Conservation (phyloP, 1,140 invertebrate genomes). For the Bombus haemorrhoidalis region DNA sequence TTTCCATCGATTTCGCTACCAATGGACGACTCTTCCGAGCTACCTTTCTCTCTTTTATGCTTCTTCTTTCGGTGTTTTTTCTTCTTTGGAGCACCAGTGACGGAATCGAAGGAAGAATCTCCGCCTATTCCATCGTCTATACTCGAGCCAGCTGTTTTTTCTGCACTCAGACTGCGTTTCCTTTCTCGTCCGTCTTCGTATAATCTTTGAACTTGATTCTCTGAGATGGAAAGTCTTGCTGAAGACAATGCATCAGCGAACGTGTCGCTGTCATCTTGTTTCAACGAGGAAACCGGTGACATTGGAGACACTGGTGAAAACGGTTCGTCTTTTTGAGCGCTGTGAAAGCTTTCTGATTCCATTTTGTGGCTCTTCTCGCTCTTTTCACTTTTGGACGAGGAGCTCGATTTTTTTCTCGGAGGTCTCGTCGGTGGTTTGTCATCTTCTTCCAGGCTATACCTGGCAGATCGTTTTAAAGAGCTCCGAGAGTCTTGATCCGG, state of each 20-base stretch:
- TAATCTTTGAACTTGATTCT: conserved; percentile 42
- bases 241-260: conserved; percentile 78
- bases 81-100: conserved; percentile 58
- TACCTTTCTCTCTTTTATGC: conserved; percentile 61
- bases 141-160: conserved; percentile 55
- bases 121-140: conserved; percentile 62
- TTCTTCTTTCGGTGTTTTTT: conserved; percentile 64
- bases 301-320: conserved; percentile 50
- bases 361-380: conserved; percentile 71
- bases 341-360: conserved; percentile 79
- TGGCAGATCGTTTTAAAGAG: conserved; percentile 60
- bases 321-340: conserved; percentile 72
- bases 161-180: conserved; percentile 63
- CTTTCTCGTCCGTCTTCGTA: conserved; percentile 31
- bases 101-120: conserved; percentile 69
- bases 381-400: conserved; percentile 73
- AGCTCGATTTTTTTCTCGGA: conserved; percentile 72
- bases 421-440: conserved; percentile 71
- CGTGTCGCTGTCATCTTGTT: conserved; percentile 75
- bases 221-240: conserved; percentile 57
- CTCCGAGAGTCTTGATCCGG: conserved; percentile 64
- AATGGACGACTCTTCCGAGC: conserved; percentile 67
- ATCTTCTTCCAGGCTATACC: conserved; percentile 48
- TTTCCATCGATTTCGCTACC: conserved; percentile 43
- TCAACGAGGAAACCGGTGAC: conserved; percentile 63